A percentile compares a stretch with the other conserved stretches of the same genome.
phyloP scores from a whole-genome alignment of 2,797 vertebrate species.

The Amblyraja radiata region DNA sequence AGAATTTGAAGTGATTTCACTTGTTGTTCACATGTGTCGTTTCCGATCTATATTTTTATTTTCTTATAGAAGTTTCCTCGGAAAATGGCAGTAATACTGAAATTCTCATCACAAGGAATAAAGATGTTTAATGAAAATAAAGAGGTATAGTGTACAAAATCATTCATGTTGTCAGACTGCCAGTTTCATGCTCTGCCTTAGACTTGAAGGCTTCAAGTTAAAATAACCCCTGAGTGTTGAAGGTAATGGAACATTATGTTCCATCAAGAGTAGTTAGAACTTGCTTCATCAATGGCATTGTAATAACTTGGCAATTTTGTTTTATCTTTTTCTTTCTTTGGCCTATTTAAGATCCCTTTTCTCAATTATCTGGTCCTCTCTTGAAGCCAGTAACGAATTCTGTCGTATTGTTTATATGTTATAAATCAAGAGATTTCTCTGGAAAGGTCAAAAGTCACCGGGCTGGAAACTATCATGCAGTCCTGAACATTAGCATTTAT shows the following conservation, averaged over 20 bases:
- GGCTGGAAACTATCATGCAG: neutral
- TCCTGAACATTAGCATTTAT: too few species aligned
- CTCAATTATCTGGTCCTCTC: neutral
- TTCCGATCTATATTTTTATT: constrained; percentile 15
- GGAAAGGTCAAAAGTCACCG: neutral
- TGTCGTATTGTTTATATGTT: neutral
- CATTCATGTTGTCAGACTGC: neutral
- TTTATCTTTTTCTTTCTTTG: neutral
- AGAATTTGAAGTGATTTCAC: neutral
- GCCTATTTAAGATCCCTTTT: neutral
- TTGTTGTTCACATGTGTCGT: neutral
- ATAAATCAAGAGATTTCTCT: neutral
- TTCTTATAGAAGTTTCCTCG: constrained; percentile 12
- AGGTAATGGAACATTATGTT: neutral
- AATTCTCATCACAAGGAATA: constrained; percentile 82
- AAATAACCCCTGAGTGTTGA: neutral
- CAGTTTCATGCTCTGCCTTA: neutral
- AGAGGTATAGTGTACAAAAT: constrained; percentile 54
- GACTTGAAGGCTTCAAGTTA: constrained; percentile 2
- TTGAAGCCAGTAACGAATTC: neutral
- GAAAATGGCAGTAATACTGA: constrained; percentile 65
- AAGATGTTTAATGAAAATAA: constrained; percentile 82
- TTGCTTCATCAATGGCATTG: neutral
- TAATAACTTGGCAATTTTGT: neutral
- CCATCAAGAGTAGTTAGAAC: neutral